phyloP scores from a whole-genome alignment of 2,113 vertebrate species.

The Cynoglossus semilaevis region DNA sequence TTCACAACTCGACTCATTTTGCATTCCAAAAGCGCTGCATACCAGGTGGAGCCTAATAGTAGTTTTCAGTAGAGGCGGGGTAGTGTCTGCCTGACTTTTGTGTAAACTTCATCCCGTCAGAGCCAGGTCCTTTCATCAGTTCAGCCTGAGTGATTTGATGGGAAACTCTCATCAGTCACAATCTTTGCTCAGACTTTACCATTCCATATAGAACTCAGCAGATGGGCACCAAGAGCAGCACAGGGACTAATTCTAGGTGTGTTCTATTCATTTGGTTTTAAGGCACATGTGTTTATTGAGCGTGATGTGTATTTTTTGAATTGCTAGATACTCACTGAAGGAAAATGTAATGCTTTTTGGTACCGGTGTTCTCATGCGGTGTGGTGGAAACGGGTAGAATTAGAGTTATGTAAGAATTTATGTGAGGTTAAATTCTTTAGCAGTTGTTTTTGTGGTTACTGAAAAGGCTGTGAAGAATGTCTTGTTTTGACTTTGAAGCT shows the following conservation, averaged over 20 bases:
- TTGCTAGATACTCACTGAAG: no score
- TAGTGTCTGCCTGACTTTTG: constrained; percentile 10
- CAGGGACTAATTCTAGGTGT: constrained; percentile 50
- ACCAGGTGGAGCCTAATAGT: constrained; percentile 20
- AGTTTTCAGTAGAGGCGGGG: background rate
- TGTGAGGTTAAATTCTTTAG: no score
- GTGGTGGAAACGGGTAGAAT: no score
- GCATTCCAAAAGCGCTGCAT: constrained; percentile 12
- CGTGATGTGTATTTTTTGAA: constrained; percentile 29
- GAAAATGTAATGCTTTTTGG: no score
- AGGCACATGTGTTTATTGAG: constrained; percentile 11
- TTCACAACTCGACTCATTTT: background rate
- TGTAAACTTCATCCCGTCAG: constrained; percentile 47
- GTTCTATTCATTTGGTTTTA: constrained; percentile 32
- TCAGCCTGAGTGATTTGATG: constrained; percentile 15
- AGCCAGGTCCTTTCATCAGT: constrained; percentile 24
- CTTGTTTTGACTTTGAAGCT: no score
- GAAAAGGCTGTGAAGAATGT: no score
- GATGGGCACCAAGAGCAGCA: constrained; percentile 28
- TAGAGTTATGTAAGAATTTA: no score
- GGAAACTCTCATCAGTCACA: constrained; percentile 29
- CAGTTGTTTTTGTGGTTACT: no score
- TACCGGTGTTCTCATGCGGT: no score
- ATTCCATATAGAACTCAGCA: constrained; percentile 25
- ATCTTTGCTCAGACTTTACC: constrained; percentile 16